Evolutionary conservation across 1,140 invertebrate species (phyloP).

Genomic region (Brachionus rotundiformis): DNA sequence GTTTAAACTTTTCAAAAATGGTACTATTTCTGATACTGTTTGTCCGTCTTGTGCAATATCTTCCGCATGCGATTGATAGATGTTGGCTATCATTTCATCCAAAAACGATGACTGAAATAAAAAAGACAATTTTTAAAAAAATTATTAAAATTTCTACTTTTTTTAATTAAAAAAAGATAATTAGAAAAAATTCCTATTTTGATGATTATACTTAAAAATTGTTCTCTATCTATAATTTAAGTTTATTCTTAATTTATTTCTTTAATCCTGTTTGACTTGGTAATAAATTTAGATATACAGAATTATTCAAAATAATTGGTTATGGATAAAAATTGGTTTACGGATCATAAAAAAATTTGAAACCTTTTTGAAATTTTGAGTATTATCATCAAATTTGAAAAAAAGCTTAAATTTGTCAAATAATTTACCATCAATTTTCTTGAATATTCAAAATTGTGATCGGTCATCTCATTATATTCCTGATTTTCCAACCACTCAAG

Average conservation of each 20-base stretch:
- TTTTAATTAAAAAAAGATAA: too few species aligned
- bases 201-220: too few species aligned
- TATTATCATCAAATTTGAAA: background rate
- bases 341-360: too few species aligned
- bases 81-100: constrained; percentile 11
- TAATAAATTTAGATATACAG: too few species aligned
- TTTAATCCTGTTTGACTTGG: too few species aligned
- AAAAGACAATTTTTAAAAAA: background rate
- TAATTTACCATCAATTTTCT: background rate
- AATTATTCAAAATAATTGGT: too few species aligned
- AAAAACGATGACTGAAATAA: background rate
- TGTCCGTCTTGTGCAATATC: background rate
- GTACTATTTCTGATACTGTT: background rate
- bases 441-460: background rate
- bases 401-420: background rate
- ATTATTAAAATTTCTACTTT: too few species aligned
- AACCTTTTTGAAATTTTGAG: too few species aligned
- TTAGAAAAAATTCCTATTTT: too few species aligned
- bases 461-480: background rate
- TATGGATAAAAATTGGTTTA: too few species aligned
- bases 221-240: too few species aligned
- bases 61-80: background rate
- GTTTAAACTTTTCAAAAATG: constrained; percentile 29
- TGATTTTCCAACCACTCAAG: constrained; percentile 3
- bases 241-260: too few species aligned